Evolutionary conservation across 2,113 vertebrate genomes (phyloP), one percentile per base, ranked within the genome.

Genomic region (Orthonyx spaldingii): DNA sequence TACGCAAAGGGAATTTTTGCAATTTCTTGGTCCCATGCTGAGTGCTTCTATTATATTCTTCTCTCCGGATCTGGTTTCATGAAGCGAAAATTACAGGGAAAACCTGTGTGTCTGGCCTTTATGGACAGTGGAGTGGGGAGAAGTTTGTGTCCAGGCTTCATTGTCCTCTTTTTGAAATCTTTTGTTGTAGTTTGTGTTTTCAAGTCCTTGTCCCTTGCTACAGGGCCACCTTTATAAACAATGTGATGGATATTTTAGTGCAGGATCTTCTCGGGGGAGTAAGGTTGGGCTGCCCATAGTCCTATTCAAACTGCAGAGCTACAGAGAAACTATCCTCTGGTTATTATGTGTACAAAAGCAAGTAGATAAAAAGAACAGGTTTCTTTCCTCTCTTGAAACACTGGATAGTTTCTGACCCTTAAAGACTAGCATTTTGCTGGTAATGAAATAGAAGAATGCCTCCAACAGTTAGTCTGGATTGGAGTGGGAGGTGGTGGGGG

Each of bases 1-100:
- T 90, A 90, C 24, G 84, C 95, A 95, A 92, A 82, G 96, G 95
- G 87, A 91, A 91, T 96, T 95, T 94, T 93, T 97, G 90, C 92
- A 89, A 56, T 95, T 95, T 94, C 87, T 93, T 63, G 60, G 30
- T 79, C 90, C 95, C 97, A 94, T 84, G 71, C 95, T 98, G 93
- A 74, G 94, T 80, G 59, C 83, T 60, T 90, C 90, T 94, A 82
- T 88, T 92, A 74, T 92, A 15, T 84, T 84, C 80, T 53, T 49
- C 42, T 96, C 87, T 95, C 93, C 0, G 20, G 86, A 82, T 89
- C 89, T 95, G 92, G 78, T 96, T 92, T 96, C 50, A 26, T 72
- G 77, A 93, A 86, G 64, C 0, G 5, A 63, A 95, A 96, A 92
- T 89, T 70, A 66, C 89, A 84, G 68, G 89, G 88, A 95, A 81